Evolutionary conservation across 2,888 invertebrate genomes (phyloP), one percentile per base, ranked within the genome.

Genomic region (Andrena camellia): DNA sequence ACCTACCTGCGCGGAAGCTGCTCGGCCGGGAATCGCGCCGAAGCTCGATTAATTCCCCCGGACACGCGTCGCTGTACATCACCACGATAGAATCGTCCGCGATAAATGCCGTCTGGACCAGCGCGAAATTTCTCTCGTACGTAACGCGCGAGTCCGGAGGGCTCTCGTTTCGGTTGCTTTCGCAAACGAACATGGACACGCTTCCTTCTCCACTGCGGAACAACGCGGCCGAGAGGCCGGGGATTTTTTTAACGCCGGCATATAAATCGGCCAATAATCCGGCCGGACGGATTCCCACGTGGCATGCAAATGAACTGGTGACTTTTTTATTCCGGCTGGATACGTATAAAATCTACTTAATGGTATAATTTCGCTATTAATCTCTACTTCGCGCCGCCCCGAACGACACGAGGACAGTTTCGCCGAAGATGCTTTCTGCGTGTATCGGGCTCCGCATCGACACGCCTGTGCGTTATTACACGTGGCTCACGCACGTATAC

Each of bases 331-430:
- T 86, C 82, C 76, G 84, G 63, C 88, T 8, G 85, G 81, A 90
- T 87, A 86, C 84, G 84, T 86, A 89, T 88, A 86, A 90, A 91
- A 87, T 90, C 88, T 86, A 86, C 89, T 88, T 86, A 86, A 90
- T 90, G 88, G 93, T 90, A 93, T 92, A 93, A 93, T 93, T 92
- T 90, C 81, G 88, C 92, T 89, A 93, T 93, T 91, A 93, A 93
- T 93, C 92, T 91, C 86, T 72, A 85, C 85, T 90, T 85, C 89
- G 86, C 83, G 85, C 80, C 71, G 79, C 54, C 26, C 70, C 60
- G 10, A 52, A 33, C 73, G 52, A 63, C 71, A 71, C 80, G 73
- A 62, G 59, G 86, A 70, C 82, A 69, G 66, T 70, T 42, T 75
- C 72, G 52, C 50, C 74, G 52, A 59, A 10, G 29, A 59, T 48